phyloP scores from a whole-genome alignment of 2,888 invertebrate genomes.

The Perizoma affinitatum region DNA sequence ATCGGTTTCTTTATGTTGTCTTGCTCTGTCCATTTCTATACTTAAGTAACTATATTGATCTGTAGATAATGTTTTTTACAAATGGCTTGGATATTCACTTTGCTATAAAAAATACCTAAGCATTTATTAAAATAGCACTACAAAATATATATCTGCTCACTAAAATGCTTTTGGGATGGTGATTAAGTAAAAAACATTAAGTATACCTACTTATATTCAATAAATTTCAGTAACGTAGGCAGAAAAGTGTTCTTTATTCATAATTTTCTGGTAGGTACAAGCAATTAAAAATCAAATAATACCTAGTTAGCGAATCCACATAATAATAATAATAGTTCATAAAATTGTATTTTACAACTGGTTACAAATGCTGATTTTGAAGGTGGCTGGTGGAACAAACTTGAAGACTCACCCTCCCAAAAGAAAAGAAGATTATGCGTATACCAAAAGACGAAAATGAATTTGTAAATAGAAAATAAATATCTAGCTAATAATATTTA shows the following conservation, averaged over 20 bases:
- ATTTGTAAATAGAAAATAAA: slow-evolving; percentile 69
- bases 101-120: slow-evolving; percentile 41
- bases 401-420: slow-evolving; percentile 34
- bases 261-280: too few species aligned
- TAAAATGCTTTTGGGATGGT: slow-evolving; percentile 49
- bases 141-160: slow-evolving; percentile 59
- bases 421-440: slow-evolving; percentile 42
- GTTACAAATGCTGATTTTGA: not conserved
- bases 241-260: too few species aligned
- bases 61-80: slow-evolving; percentile 69
- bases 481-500: slow-evolving; percentile 56
- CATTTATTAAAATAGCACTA: slow-evolving; percentile 48
- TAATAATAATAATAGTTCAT: too few species aligned
- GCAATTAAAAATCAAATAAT: too few species aligned
- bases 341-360: not conserved
- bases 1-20: slow-evolving; percentile 44
- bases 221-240: too few species aligned
- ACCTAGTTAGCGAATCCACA: too few species aligned
- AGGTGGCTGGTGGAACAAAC: not conserved
- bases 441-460: slow-evolving; percentile 56
- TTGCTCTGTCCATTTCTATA: slow-evolving; percentile 70
- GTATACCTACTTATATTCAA: not conserved
- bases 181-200: not conserved
- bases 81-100: slow-evolving; percentile 59
- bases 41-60: slow-evolving; percentile 49